Base-by-base conservation (phyloP, 2,888 invertebrate species). In the Agrotis puta region DNA sequence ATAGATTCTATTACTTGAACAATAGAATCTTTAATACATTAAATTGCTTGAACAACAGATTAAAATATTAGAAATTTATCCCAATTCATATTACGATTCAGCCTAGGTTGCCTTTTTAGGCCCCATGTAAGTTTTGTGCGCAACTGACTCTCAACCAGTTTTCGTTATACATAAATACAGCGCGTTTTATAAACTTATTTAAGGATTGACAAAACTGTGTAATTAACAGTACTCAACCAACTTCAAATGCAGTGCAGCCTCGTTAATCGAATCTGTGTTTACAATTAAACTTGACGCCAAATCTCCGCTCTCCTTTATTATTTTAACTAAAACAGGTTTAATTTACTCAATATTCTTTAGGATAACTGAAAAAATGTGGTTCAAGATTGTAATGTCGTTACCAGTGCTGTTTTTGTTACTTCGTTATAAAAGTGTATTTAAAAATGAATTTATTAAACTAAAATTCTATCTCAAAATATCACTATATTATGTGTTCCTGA, bases 401-500 rank as follows among this genome's bases (percentile, higher is more conserved):
- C 43, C 47, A 39, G 68, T 67, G 51, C 24, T 73, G 2, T n/a
- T 59, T 24, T 9, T 73, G 3, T 16, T 78, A 22, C 6, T 77
- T 51, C 14, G 67, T 16, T 74, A 18, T 16, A 78, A 43, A 73
- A 59, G 54, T 71, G 47, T 53, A 2, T 0, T 71, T 16, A 64
- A 51, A 71, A 61, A 43, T 27, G 58, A 64, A 73, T 48, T 48
- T 27, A 64, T 39, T 11, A 73, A 51, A 51, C 3, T 77, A 33
- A 78, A 64, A 39, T 77, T 67, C 18, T 0, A 73, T 64, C 1
- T 73, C 1, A 77, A 77, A 61, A 51, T 73, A 20, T 64, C 2
- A 54, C 6, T 74, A 2, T 77, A 67, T 5, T 73, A 67, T n/a
- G 43, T 77, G 27, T 24, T 59, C 0, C 18, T 77, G 27, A 54